These are phyloP conservation scores for Novumbra hubbsi DNA, from an alignment of 2,797 vertebrate species.

Conservation along the genomic window DNA sequence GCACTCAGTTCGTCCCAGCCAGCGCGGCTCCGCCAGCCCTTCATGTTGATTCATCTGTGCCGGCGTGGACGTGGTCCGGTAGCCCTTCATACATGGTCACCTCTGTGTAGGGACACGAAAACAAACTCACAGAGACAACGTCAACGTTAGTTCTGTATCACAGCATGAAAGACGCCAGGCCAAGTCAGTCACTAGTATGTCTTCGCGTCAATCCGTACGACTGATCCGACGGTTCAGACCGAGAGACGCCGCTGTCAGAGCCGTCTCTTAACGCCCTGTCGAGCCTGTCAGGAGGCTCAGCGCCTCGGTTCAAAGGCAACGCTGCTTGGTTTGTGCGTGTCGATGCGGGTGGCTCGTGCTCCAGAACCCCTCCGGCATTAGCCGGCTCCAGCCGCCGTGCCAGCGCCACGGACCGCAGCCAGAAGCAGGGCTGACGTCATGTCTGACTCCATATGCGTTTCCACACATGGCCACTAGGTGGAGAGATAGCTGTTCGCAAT, in stretches of 20 bases:
- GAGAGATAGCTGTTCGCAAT: conserved; percentile 42
- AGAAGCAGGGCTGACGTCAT: conserved; percentile 58
- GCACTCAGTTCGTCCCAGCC: neutral
- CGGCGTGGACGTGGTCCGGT: neutral
- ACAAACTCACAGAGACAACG: neutral
- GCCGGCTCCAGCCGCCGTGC: conserved; percentile 45
- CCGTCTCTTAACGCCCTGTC: neutral
- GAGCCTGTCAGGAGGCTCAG: conserved; percentile 30
- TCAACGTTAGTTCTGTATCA: conserved; percentile 15
- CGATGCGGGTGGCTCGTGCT: conserved; percentile 39
- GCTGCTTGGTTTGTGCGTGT: conserved; percentile 22
- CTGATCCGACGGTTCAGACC: neutral
- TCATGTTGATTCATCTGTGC: neutral
- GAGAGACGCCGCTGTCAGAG: neutral
- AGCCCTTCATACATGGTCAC: neutral
- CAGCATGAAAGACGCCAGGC: conserved; percentile 36
- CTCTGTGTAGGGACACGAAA: neutral
- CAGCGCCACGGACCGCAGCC: conserved; percentile 47
- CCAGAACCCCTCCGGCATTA: conserved; percentile 38
- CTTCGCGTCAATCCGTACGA: neutral
- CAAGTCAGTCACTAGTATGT: neutral
- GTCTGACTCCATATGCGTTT: conserved; percentile 52
- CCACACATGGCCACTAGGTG: conserved; percentile 56
- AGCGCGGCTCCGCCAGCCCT: neutral
- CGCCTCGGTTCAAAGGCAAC: conserved; percentile 17